Percentiles rank a stretch among this genome's conserved stretches.
Conservation (phyloP, 2,797 vertebrate species). For the Schizopygopsis pylzovi region DNA sequence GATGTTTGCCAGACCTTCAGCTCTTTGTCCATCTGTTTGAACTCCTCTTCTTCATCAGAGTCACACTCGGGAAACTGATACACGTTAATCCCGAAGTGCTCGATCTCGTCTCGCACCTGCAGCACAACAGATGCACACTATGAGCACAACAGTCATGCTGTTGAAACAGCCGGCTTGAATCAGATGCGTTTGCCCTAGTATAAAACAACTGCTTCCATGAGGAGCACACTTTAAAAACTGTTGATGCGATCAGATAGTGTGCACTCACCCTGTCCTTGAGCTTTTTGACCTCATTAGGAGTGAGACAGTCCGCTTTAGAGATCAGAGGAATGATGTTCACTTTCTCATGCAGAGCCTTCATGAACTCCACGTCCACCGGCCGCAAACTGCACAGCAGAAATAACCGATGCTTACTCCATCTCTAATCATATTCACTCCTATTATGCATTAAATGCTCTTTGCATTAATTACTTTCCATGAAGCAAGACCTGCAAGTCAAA, state of each 20-base stretch:
- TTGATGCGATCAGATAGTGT: not conserved
- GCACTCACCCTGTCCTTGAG: conserved; percentile 94
- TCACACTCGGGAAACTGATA: conserved; percentile 99
- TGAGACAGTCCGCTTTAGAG: conserved; percentile 95
- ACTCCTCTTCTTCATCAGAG: conserved; percentile 97
- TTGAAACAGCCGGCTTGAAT: not conserved
- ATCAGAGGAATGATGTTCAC: conserved; percentile 97
- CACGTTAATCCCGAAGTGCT: conserved; percentile 97
- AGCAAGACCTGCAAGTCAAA: not conserved
- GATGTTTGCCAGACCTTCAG: conserved; percentile 85
- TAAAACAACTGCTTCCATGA: not conserved
- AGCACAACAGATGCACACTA: not conserved
- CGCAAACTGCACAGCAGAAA: conserved; percentile 80
- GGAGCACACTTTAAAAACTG: not conserved
- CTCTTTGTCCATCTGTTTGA: conserved; percentile 97
- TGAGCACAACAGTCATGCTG: not conserved
- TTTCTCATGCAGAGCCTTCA: conserved; percentile 97
- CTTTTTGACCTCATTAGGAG: conserved; percentile 95
- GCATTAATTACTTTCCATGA: not conserved
- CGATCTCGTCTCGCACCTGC: conserved; percentile 96
- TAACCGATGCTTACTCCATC: not conserved
- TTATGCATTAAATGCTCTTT: not conserved
- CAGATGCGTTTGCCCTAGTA: not conserved
- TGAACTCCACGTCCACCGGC: conserved; percentile 96
- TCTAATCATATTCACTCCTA: not conserved